Evolutionary conservation across 2,797 vertebrate genomes (phyloP).

Genomic region (Acrossocheilus fasciatus): DNA sequence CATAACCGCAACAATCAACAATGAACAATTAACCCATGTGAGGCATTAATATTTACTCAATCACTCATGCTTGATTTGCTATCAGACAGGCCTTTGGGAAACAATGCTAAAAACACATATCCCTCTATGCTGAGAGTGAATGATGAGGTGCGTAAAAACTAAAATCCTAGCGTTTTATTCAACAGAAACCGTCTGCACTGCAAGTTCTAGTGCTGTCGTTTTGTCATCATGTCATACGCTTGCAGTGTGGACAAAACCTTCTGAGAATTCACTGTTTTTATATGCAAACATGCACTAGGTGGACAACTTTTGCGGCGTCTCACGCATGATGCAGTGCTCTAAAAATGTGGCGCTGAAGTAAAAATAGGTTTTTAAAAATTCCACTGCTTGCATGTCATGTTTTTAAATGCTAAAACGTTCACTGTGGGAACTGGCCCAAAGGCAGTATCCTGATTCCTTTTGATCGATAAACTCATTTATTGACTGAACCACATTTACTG

Average conservation of each 20-base stretch:
- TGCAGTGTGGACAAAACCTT: not conserved
- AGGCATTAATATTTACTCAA: slow-evolving; percentile 6
- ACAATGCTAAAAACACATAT: not conserved
- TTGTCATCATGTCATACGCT: not conserved
- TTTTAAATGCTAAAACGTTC: not conserved
- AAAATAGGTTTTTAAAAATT: not conserved
- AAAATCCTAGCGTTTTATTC: not conserved
- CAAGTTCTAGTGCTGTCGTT: not conserved
- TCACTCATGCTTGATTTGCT: slow-evolving; percentile 4
- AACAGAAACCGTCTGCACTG: not conserved
- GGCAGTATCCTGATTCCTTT: not conserved
- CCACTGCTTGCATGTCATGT: not conserved
- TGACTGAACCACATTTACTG: not conserved
- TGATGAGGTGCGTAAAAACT: not conserved
- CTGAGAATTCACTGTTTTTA: not conserved
- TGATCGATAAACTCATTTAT: not conserved
- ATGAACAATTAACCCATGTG: not conserved
- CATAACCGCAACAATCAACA: slow-evolving; percentile 18
- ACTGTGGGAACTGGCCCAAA: not conserved
- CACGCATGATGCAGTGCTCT: not conserved
- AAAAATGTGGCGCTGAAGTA: not conserved
- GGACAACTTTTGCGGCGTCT: not conserved
- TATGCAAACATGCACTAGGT: not conserved
- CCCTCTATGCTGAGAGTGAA: not conserved
- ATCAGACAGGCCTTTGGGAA: not conserved